Evolutionary conservation across 2,797 vertebrate species (phyloP), one percentile per base, ranked within the genome.

Genomic region (Novumbra hubbsi): DNA sequence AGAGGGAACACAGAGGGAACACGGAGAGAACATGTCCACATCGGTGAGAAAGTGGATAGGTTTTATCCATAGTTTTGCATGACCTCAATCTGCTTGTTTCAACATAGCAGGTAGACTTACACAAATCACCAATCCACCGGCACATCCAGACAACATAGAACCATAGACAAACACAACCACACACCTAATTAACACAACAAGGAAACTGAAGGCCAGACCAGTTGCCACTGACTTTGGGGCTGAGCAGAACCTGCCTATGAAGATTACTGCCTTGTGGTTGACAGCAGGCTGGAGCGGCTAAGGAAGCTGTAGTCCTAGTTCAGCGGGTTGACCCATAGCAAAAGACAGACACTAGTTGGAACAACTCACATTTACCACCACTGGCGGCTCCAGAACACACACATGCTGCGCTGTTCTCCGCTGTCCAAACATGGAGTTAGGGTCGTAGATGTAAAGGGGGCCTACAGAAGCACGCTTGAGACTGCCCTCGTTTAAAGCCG

Each of bases 381-480:
- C 79, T 78, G 82, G 78, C 0, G 69, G 76, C 73, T 79, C 77
- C 64, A 57, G 80, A 45, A 12, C 74, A 87, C 80, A 84, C 28
- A 28, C 89, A 91, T 86, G 86, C 89, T 87, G 74, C 77, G 78
- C 78, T 84, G 62, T 73, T 79, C 75, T 80, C 80, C 67, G 69
- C 71, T 19, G 73, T 78, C 75, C 86, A 86, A 84, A 86, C 85
- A 82, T 30, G 15, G 49, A 72, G 81, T 73, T 83, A 84, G 84
- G 81, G 77, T 24, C 82, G 77, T 30, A 69, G 79, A 81, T 73
- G 72, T 80, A 71, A 82, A 84, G 83, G 41, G 73, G 79, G 72
- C 83, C 88, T 77, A 85, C 79, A 84, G 19, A 87, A 88, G 78
- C 92, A 92, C 91, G 90, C 89, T 87, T 81, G 82, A 91, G 82